phyloP scores from a whole-genome alignment of 2,888 invertebrate species.

The Pristionchus exspectatus region DNA sequence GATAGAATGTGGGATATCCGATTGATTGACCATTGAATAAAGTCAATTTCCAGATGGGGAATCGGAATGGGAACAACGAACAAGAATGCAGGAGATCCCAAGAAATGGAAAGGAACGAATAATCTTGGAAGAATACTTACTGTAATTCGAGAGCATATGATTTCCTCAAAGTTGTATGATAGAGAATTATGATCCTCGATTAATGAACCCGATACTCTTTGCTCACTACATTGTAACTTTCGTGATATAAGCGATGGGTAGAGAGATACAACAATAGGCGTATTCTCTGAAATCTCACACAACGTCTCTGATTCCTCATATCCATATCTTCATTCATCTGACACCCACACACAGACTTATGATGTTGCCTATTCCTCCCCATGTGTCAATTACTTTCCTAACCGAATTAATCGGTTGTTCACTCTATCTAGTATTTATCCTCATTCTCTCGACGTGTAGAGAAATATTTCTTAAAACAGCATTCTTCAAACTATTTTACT shows the following conservation, averaged over 20 bases:
- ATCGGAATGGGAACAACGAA: slow-evolving; percentile 31
- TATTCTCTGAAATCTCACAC: background rate
- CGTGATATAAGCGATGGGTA: background rate
- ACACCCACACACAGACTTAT: background rate
- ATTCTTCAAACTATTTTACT: background rate
- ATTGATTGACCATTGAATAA: background rate
- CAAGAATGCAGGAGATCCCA: background rate
- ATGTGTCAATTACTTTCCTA: background rate
- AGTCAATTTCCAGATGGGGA: slow-evolving; percentile 19
- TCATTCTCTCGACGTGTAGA: background rate
- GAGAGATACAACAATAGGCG: slow-evolving; percentile 11
- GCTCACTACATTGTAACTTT: background rate
- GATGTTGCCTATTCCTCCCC: slow-evolving; percentile 5
- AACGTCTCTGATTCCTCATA: background rate
- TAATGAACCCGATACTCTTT: background rate
- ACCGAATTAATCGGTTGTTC: background rate
- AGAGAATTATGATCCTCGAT: background rate
- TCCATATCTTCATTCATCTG: background rate
- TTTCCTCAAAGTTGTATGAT: slow-evolving; percentile 5
- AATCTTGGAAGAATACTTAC: slow-evolving; percentile 40
- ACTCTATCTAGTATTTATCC: background rate
- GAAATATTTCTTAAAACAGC: background rate
- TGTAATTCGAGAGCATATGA: slow-evolving; percentile 45
- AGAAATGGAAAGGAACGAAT: slow-evolving; percentile 32
- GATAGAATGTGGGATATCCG: slow-evolving; percentile 32